phyloP scores from a whole-genome alignment of 2,797 vertebrate genomes.

The Sebastes cheni region DNA sequence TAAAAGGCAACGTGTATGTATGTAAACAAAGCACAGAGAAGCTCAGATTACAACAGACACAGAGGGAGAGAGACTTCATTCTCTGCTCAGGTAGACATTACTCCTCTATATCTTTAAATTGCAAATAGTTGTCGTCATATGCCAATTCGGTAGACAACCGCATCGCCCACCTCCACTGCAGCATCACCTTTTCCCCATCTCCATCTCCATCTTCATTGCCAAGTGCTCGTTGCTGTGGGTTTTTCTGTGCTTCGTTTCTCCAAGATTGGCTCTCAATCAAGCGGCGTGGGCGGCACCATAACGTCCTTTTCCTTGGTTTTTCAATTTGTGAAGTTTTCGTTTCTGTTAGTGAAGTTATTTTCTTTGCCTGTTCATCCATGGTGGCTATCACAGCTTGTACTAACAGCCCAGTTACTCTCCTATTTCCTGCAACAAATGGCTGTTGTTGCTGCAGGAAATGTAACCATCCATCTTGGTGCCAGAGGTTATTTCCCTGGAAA shows the following conservation, averaged over 20 bases:
- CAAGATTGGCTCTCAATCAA: conserved; percentile 49
- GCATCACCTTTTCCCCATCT: conserved; percentile 4
- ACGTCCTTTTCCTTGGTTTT: conserved; percentile 32
- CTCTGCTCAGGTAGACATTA: background rate
- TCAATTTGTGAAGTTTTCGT: conserved; percentile 60
- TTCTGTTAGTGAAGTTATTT: conserved; percentile 45
- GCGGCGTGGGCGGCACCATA: conserved; percentile 24
- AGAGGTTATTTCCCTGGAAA: conserved; percentile 65
- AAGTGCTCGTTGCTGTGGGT: background rate
- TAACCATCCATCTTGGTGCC: conserved; percentile 72
- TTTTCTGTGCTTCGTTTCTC: conserved; percentile 18
- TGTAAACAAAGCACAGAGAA: background rate
- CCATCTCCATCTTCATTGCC: conserved; percentile 12
- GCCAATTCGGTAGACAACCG: background rate
- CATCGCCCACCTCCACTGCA: background rate
- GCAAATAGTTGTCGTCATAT: background rate
- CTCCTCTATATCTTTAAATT: background rate
- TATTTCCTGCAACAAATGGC: conserved; percentile 56
- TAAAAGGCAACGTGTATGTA: background rate
- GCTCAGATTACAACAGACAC: no score
- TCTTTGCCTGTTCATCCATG: conserved; percentile 25
- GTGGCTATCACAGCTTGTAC: conserved; percentile 44
- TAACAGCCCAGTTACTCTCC: conserved; percentile 52
- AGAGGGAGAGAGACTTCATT: background rate
- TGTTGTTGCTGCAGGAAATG: conserved; percentile 65